Evolutionary conservation across 2,113 vertebrate species (phyloP).

Genomic region (Rynchops niger): DNA sequence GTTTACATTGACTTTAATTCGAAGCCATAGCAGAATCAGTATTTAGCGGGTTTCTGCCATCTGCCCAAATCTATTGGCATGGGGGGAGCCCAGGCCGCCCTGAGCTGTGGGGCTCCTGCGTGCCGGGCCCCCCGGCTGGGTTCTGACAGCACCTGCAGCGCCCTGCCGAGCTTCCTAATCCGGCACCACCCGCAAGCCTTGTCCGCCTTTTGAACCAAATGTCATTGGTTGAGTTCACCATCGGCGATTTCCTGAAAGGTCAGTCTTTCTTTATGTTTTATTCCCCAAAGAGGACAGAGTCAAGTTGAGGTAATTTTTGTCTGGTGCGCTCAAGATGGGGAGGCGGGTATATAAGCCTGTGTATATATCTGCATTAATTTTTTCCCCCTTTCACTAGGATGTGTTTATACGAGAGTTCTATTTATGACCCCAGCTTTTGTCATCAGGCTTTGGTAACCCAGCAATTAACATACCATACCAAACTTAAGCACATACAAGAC

Average conservation of each 20-base stretch:
- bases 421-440: neutral
- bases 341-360: neutral
- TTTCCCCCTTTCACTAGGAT: neutral
- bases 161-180: accelerated
- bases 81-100: neutral
- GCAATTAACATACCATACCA: neutral
- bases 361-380: neutral
- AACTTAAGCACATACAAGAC: neutral
- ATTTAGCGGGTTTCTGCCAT: neutral
- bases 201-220: accelerated
- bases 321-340: neutral
- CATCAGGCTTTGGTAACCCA: neutral
- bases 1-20: neutral
- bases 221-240: neutral
- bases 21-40: neutral
- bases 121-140: accelerated
- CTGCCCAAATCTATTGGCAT: accelerated
- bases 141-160: accelerated
- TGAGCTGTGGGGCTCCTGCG: accelerated
- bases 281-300: neutral
- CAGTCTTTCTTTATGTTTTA: accelerated
- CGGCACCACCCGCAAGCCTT: accelerated
- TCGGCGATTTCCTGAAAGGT: accelerated
- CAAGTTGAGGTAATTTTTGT: neutral
- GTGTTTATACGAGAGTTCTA: neutral